Base-by-base conservation (phyloP, 2,797 vertebrate genomes). In the Molossus molossus region DNA sequence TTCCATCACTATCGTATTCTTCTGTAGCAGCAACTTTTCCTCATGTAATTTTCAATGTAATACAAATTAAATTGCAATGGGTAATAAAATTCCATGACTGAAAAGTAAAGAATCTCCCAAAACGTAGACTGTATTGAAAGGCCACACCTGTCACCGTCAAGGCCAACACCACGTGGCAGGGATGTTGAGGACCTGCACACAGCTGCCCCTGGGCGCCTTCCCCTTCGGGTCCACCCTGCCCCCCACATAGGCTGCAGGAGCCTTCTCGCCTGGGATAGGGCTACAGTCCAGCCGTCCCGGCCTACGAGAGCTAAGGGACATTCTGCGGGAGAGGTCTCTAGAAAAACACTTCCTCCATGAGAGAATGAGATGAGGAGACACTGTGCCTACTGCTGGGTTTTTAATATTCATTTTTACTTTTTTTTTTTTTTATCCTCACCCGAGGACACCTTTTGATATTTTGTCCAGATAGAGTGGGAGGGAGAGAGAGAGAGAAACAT, bases 71-170 rank as follows among this genome's bases (percentile, higher is more conserved):
- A 89, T 75, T 87, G 83, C 64, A 89, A 88, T 0, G 0, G 50
- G 48, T 95, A 83, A 83, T 93, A 75, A 91, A 89, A 96, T 96
- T 79, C 58, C 48, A 48, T 12, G 20, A 58, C 40, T 9, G 33
- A 77, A 95, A 94, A 37, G 10, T 75, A 90, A 90, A 94, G 15
- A 9, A 33, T 91, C 91, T 88, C 91, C 72, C 67, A 82, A 96
- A 93, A 55, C 83, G 11, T 3, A 76, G 90, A 60, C n/a, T 89
- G 69, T 33, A 27, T 2, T 60, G 80, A 86, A 91, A 90, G 92
- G 64, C 55, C 62, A 40, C 12, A 37, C 72, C 69, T 55, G 3
- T 94, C 62, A 20, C 87, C 45, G 50, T 64, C 64, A 67, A 57
- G 6, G 21, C 23, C 29, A 76, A 23, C 53, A 84, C 6, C 69